Conservation (phyloP, 2,888 invertebrate species). For the Gortyna flavago region DNA sequence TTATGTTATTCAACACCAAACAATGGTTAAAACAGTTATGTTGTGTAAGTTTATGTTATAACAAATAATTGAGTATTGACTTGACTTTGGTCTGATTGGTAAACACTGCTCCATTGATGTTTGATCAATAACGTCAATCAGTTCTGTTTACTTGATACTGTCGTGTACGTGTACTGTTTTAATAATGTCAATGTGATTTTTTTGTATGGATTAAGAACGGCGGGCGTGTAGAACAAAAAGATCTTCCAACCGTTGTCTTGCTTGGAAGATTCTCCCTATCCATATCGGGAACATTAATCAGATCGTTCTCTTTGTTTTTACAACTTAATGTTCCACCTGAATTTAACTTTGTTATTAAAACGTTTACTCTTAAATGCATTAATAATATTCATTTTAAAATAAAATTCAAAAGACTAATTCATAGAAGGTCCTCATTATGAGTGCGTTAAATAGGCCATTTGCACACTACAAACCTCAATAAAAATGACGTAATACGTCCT, state of each 20-base stretch:
- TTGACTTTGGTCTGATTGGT: constrained; percentile 25
- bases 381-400: not conserved
- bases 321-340: too few relatives aligned
- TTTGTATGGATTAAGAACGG: too few relatives aligned
- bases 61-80: constrained; percentile 4
- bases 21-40: not conserved
- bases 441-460: constrained; percentile 47
- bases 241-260: not conserved
- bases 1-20: not conserved
- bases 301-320: not conserved
- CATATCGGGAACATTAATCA: not conserved
- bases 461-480: constrained; percentile 49
- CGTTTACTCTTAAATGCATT: not conserved
- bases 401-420: not conserved
- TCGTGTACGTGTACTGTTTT: not conserved
- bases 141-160: constrained; percentile 4
- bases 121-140: constrained; percentile 34
- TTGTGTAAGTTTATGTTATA: not conserved
- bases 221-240: not conserved
- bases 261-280: not conserved
- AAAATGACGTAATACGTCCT: constrained; percentile 70
- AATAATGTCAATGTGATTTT: constrained; percentile 3
- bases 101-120: constrained; percentile 19
- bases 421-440: constrained; percentile 9
- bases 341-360: not conserved